phyloP scores from a whole-genome alignment of 2,113 vertebrate species.

The Pithys albifrons region DNA sequence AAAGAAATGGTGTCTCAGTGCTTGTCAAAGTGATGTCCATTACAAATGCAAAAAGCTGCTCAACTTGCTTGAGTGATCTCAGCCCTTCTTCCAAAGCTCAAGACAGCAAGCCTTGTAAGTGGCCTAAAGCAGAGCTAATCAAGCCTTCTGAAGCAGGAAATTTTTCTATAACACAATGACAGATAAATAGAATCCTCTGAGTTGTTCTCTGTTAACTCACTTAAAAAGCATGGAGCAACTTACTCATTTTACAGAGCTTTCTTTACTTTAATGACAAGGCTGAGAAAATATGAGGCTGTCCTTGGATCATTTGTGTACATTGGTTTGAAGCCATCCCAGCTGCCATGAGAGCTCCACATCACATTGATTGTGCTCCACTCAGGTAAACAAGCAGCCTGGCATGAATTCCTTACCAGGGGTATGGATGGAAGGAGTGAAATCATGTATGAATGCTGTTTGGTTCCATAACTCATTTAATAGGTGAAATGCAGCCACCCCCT shows the following conservation, averaged over 20 bases:
- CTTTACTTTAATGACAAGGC: slow-evolving; percentile 22
- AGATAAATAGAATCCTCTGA: background rate
- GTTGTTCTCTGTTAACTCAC: slow-evolving; percentile 35
- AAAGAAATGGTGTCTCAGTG: background rate
- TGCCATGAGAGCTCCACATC: slow-evolving; percentile 9
- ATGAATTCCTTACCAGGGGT: background rate
- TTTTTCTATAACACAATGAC: background rate
- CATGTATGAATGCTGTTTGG: background rate
- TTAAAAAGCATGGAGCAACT: slow-evolving; percentile 2
- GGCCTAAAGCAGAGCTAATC: background rate
- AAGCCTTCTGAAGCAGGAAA: background rate
- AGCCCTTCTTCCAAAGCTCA: background rate
- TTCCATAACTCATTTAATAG: background rate
- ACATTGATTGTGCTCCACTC: background rate
- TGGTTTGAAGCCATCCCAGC: slow-evolving; percentile 46
- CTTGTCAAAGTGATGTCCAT: background rate
- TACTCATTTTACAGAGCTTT: slow-evolving; percentile 25
- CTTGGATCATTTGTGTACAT: background rate
- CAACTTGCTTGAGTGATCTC: background rate
- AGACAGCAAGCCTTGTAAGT: background rate
- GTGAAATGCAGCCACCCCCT: background rate
- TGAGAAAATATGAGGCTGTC: slow-evolving; percentile 35
- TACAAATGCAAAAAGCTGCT: background rate
- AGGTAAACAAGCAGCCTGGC: slow-evolving; percentile 65
- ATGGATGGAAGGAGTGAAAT: slow-evolving; percentile 52